Conservation (phyloP, 2,888 invertebrate species). For the Antheraea yamamai region DNA sequence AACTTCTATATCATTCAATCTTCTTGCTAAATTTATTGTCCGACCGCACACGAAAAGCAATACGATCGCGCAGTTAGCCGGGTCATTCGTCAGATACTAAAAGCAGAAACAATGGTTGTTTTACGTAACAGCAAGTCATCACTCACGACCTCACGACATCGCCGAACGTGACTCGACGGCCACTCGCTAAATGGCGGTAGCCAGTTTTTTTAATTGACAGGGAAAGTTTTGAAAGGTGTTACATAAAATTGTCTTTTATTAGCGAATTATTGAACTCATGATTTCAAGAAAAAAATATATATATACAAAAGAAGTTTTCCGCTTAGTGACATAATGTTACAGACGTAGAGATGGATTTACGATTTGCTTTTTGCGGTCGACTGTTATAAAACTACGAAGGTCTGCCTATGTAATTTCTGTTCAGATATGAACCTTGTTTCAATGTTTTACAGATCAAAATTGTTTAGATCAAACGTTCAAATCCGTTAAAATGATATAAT, state of each 20-base stretch:
- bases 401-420: slow-evolving; percentile 18
- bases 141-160: slow-evolving; percentile 37
- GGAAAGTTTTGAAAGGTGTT: slow-evolving; percentile 68
- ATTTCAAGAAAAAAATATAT: slow-evolving; percentile 30
- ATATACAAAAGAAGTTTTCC: slow-evolving; percentile 40
- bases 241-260: slow-evolving; percentile 39
- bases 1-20: slow-evolving; percentile 10
- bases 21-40: slow-evolving; percentile 12
- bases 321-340: slow-evolving; percentile 55
- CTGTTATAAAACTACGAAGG: slow-evolving; percentile 51
- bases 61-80: slow-evolving; percentile 28
- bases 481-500: slow-evolving; percentile 61
- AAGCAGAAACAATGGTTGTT: slow-evolving; percentile 45
- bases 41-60: slow-evolving; percentile 15
- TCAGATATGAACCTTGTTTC: slow-evolving; percentile 28
- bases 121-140: slow-evolving; percentile 45
- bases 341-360: slow-evolving; percentile 50
- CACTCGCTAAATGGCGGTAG: slow-evolving; percentile 45
- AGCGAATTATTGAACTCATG: slow-evolving; percentile 16
- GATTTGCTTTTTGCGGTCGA: slow-evolving; percentile 63
- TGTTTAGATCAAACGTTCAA: slow-evolving; percentile 28
- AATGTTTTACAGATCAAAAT: slow-evolving; percentile 29
- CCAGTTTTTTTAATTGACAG: slow-evolving; percentile 58
- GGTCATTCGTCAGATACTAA: slow-evolving; percentile 35
- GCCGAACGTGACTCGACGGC: slow-evolving; percentile 37